Evolutionary conservation across 2,113 vertebrate genomes (phyloP), one percentile per base, ranked within the genome.

Genomic region (Mesocricetus auratus): DNA sequence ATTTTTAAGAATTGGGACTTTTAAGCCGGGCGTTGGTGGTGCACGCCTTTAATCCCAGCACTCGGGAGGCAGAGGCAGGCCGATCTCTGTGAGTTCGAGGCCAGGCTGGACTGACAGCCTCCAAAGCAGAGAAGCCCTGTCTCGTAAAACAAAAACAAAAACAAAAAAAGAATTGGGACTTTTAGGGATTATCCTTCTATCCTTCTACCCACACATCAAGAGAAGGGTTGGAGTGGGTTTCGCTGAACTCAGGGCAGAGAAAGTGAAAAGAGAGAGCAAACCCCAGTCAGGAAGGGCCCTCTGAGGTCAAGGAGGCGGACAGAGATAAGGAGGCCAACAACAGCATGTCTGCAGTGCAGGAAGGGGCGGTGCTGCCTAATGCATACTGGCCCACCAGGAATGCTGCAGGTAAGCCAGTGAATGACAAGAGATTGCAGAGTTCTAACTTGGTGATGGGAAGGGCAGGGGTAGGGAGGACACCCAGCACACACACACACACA

Each of bases 301-400:
- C 39, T 79, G 1, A 56, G 81, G 77, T 56, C 10, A 29, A 78
- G 68, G 8, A 94, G 83, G 42, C 42, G n/a, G 31, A 7, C 2
- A 87, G 92, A 92, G 89, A 87, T 90, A 86, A 94, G 78, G 64
- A 79, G 62, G n/a, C 39, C 66, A 56, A 53, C 21, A 64, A 42
- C n/a, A 39, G 45, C 45, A 13, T 56, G 19, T 36, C 68, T 19
- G 47, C 39, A 50, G 64, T 64, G 13, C 16, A 19, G 73, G 33
- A 91, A 78, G 75, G 45, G 64, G 22, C 11, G 29, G 89, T 45
- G n/a, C 64, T 33, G 7, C 33, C 64, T 29, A n/a, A 56, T 45
- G 24, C 62, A 74, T 39, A 6, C 0, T 66, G 33, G 92, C 53
- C 62, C 5, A 7, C 45, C 17, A 39, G 56, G 45, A 62, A 60